A percentile compares a stretch with the other conserved stretches of the same genome.
Conservation (phyloP, 1,140 invertebrate genomes). For the Stegodyphus mimosarum region DNA sequence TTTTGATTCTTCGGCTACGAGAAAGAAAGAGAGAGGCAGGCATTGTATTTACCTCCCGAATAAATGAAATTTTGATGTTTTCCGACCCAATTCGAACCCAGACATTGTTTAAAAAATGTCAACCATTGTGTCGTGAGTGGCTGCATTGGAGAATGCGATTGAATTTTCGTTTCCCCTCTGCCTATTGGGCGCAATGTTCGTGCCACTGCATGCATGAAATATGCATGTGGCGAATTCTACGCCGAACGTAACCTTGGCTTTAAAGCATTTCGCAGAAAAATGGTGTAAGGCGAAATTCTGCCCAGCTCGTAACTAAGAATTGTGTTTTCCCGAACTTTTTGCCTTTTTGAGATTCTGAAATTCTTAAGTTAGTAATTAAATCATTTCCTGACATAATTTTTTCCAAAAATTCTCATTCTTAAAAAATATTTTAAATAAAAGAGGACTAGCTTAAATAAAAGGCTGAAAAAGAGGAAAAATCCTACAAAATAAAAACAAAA, state of each 20-base stretch:
- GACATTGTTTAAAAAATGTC: constrained; percentile 20
- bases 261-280: no score
- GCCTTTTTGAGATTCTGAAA: no score
- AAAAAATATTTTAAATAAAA: no score
- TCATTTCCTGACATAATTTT: no score
- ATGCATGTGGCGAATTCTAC: constrained; percentile 11
- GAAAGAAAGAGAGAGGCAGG: neutral
- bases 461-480: no score
- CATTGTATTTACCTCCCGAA: constrained; percentile 12
- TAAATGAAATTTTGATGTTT: constrained; percentile 35
- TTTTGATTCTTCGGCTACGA: constrained; percentile 6
- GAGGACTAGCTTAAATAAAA: no score
- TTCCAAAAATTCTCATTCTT: no score
- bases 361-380: no score
- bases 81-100: neutral
- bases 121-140: neutral
- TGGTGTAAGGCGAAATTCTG: no score
- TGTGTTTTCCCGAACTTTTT: no score
- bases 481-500: no score
- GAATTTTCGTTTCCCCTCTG: neutral
- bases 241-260: neutral
- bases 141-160: constrained; percentile 7
- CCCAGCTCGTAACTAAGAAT: no score
- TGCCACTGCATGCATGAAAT: constrained; percentile 6
- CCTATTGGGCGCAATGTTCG: constrained; percentile 10